Conservation (phyloP, 2,797 vertebrate genomes). For the Sternarchorhynchus goeldii region DNA sequence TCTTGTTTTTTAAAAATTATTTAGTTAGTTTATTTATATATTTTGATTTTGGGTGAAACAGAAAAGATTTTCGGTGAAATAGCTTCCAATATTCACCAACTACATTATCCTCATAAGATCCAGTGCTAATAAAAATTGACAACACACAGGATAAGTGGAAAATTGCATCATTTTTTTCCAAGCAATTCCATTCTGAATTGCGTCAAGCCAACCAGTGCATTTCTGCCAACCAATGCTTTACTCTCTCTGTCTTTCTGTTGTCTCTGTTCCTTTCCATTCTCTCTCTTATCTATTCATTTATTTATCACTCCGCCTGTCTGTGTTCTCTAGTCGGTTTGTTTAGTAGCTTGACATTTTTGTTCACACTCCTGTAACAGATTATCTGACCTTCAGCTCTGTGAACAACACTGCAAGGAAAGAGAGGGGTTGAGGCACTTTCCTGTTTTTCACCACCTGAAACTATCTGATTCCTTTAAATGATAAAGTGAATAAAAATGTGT, state of each 20-base stretch:
- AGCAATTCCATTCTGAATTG: too few species aligned
- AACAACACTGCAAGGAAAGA: not conserved
- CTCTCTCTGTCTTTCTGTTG: slow-evolving; percentile 23
- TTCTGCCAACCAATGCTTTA: not conserved
- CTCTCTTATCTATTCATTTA: not conserved
- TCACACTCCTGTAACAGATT: slow-evolving; percentile 41
- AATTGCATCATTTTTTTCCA: too few species aligned
- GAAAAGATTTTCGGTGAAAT: too few species aligned
- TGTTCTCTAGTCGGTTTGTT: not conserved
- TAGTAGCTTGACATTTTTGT: slow-evolving; percentile 33
- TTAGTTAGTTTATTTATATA: too few species aligned
- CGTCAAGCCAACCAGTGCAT: not conserved
- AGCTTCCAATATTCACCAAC: too few species aligned
- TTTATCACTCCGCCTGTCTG: not conserved
- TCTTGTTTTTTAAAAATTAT: too few species aligned
- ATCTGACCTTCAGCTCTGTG: slow-evolving; percentile 34
- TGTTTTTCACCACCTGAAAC: not conserved
- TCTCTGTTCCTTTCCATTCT: slow-evolving; percentile 11
- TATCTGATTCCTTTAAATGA: not conserved
- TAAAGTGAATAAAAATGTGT: not conserved
- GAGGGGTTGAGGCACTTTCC: not conserved
- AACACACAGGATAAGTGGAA: too few species aligned
- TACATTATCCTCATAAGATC: too few species aligned
- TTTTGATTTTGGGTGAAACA: too few species aligned
- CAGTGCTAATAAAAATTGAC: too few species aligned